Evolutionary conservation across 1,140 invertebrate species (phyloP).

Genomic region (Saccostrea echinata): DNA sequence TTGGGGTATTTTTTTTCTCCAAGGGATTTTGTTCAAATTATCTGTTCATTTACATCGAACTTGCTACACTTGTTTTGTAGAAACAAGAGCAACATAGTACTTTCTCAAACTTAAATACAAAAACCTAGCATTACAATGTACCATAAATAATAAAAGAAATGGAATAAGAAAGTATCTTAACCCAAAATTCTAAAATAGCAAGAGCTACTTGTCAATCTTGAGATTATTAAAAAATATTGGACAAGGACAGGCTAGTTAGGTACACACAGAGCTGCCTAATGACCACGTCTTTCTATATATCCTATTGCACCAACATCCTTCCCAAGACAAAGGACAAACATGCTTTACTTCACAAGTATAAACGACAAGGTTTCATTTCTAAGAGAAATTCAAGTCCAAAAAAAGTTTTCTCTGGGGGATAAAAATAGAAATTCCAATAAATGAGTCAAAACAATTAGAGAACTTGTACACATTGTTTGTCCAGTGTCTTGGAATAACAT

Average conservation of each 20-base stretch:
- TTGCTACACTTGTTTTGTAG: not conserved
- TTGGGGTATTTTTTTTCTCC: not conserved
- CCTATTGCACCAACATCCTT: not conserved
- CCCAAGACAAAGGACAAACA: not conserved
- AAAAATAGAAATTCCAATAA: not conserved
- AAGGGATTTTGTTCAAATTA: conserved; percentile 19
- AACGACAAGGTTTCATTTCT: not conserved
- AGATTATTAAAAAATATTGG: not conserved
- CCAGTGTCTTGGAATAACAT: conserved; percentile 12
- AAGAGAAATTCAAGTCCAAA: not conserved
- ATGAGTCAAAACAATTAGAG: not conserved
- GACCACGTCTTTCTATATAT: not conserved
- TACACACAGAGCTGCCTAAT: not conserved
- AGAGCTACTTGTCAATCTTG: not conserved
- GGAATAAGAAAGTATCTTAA: not conserved
- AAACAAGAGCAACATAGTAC: conserved; percentile 4
- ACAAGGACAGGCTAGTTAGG: not conserved
- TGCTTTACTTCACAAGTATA: not conserved
- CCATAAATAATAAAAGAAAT: not conserved
- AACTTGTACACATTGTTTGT: not conserved
- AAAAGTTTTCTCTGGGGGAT: not conserved
- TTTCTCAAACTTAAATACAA: not conserved
- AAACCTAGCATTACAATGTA: not conserved
- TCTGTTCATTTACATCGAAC: conserved; percentile 20
- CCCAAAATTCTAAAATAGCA: conserved; percentile 20